Evolutionary conservation across 2,797 vertebrate species (phyloP).

Genomic region (Sebastes oblongus): DNA sequence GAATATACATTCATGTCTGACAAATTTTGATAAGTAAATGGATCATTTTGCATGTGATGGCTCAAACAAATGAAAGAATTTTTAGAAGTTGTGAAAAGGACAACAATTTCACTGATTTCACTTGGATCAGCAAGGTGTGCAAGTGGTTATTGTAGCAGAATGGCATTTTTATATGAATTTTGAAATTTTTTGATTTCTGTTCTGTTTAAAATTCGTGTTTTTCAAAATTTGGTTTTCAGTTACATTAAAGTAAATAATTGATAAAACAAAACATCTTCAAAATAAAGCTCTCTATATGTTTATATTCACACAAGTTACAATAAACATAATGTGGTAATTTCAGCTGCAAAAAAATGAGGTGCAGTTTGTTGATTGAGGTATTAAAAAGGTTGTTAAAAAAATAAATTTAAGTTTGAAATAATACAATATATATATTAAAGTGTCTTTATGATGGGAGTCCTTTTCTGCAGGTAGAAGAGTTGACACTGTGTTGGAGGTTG

Average conservation of each 20-base stretch:
- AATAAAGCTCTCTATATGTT: background rate
- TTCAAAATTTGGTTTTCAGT: background rate
- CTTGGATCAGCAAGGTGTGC: too few relatives aligned
- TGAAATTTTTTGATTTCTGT: fast-evolving
- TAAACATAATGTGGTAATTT: background rate
- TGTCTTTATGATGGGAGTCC: background rate
- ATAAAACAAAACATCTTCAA: background rate
- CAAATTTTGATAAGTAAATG: too few relatives aligned
- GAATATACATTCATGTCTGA: too few relatives aligned
- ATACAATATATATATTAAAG: background rate
- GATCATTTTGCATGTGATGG: too few relatives aligned
- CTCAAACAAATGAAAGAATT: fast-evolving
- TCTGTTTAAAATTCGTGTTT: background rate
- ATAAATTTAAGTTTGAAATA: background rate
- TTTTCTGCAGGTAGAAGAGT: background rate
- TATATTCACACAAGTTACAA: background rate
- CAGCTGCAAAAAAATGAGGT: background rate
- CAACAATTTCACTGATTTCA: fast-evolving
- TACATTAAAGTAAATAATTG: background rate
- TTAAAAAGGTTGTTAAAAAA: background rate
- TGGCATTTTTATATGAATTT: background rate
- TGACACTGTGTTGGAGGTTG: too few relatives aligned
- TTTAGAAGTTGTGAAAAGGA: too few relatives aligned
- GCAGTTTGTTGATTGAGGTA: too few relatives aligned
- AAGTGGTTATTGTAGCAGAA: background rate